These are phyloP conservation scores for Brachyptera risi DNA, from an alignment of 2,888 invertebrate species.

Conservation along the genomic window DNA sequence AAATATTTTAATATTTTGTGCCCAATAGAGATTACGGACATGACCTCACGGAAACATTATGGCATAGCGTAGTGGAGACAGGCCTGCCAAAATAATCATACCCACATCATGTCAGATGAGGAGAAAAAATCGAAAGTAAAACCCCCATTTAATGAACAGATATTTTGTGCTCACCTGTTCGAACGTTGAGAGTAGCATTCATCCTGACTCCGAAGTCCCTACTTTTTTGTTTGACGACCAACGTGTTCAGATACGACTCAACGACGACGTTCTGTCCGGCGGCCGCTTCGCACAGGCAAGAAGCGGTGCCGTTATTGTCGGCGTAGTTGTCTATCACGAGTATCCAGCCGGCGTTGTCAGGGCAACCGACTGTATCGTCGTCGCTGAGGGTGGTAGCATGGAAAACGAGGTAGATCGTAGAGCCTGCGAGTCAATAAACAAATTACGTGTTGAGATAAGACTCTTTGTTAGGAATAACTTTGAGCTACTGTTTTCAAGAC, in stretches of 20 bases:
- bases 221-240: constrained; percentile 55
- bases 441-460: too few species aligned
- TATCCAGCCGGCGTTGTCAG: constrained; percentile 49
- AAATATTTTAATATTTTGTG: too few species aligned
- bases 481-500: too few species aligned
- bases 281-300: constrained; percentile 57
- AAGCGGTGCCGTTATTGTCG: constrained; percentile 64
- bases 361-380: background rate
- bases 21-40: too few species aligned
- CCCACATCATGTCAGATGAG: too few species aligned
- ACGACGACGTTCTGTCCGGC: constrained; percentile 50
- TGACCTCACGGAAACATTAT: too few species aligned
- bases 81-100: too few species aligned
- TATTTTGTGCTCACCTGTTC: constrained; percentile 50
- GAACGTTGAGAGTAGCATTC: constrained; percentile 60
- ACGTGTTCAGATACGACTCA: constrained; percentile 63
- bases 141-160: too few species aligned
- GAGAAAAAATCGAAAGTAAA: too few species aligned
- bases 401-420: constrained; percentile 41
- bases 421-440: constrained; percentile 19
- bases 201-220: constrained; percentile 49
- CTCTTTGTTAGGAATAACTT: too few species aligned
- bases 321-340: constrained; percentile 64
- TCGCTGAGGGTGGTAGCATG: constrained; percentile 47
- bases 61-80: too few species aligned